phyloP scores from a whole-genome alignment of 2,113 vertebrate species.

The Ptilonorhynchus violaceus region DNA sequence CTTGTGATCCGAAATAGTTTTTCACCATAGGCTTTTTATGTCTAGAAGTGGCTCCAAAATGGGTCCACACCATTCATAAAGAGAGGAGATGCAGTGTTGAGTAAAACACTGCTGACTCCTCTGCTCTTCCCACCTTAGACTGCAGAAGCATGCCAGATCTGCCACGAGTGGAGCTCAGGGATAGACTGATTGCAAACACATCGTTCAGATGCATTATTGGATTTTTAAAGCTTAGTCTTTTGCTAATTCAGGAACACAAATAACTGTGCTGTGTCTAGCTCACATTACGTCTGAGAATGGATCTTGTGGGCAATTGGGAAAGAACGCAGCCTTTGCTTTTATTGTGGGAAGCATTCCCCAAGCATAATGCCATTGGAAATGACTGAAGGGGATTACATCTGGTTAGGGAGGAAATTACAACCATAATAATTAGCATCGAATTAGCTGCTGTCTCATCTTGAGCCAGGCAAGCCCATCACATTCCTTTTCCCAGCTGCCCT shows the following conservation, averaged over 20 bases:
- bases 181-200: background rate
- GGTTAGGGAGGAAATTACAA: slow-evolving; percentile 13
- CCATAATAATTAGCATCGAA: slow-evolving; percentile 13
- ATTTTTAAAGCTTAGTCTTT: slow-evolving; percentile 1
- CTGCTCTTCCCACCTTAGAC: background rate
- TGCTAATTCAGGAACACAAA: background rate
- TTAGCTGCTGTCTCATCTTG: background rate
- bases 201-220: background rate
- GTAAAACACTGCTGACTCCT: background rate
- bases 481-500: slow-evolving; percentile 1
- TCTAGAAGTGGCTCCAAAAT: background rate
- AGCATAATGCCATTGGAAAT: background rate
- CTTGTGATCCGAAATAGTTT: background rate
- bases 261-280: background rate
- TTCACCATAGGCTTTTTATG: background rate
- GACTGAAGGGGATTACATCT: background rate
- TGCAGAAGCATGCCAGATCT: background rate
- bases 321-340: background rate
- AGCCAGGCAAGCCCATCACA: background rate
- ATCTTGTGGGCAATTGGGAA: background rate
- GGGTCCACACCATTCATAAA: background rate
- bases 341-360: background rate
- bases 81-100: background rate
- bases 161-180: background rate
- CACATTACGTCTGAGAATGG: background rate